Conservation (phyloP, 1,140 invertebrate genomes). For the Hermetia illucens region DNA sequence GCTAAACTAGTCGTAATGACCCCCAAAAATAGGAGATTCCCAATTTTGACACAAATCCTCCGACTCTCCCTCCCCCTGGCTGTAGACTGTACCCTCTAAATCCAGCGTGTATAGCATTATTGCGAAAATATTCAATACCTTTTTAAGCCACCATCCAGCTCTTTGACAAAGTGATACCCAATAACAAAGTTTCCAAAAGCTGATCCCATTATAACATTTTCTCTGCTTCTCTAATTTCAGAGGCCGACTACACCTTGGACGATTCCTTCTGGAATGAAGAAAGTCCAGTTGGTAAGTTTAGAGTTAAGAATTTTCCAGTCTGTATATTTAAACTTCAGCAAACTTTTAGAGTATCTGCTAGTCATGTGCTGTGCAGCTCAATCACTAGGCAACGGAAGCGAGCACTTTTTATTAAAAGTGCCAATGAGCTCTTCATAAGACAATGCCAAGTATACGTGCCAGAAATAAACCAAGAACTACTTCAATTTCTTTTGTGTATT, state of each 20-base stretch:
- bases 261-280: conserved; percentile 85
- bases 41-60: conserved; percentile 1
- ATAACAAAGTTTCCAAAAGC: neutral
- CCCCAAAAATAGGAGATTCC: too few relatives aligned
- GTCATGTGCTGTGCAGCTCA: too few relatives aligned
- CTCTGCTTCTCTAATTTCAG: conserved; percentile 42
- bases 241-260: conserved; percentile 79
- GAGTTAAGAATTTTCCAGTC: too few relatives aligned
- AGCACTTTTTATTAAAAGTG: too few relatives aligned
- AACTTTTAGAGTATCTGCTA: too few relatives aligned
- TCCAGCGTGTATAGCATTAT: neutral
- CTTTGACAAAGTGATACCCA: neutral
- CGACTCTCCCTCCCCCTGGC: neutral
- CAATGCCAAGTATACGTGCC: neutral
- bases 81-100: neutral
- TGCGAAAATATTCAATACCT: neutral
- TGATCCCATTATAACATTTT: neutral
- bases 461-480: neutral
- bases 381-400: too few relatives aligned
- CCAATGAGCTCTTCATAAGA: too few relatives aligned
- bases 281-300: conserved; percentile 69
- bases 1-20: too few relatives aligned
- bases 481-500: neutral
- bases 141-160: neutral
- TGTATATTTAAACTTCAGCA: too few relatives aligned